phyloP scores from a whole-genome alignment of 1,140 invertebrate species.

The Drosophila serrata region DNA sequence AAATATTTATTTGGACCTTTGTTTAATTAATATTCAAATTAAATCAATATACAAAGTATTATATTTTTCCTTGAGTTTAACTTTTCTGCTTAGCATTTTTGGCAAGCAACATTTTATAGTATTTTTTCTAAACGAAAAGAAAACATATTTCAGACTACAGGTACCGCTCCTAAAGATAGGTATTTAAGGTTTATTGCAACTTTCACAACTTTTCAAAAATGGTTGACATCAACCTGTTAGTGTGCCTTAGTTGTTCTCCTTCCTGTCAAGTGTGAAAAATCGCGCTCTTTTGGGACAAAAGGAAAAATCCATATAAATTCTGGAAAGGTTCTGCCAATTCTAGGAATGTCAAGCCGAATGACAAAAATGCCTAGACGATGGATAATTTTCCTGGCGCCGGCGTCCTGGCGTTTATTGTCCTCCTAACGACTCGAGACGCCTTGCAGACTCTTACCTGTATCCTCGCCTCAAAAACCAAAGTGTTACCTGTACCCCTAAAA shows the following conservation, averaged over 20 bases:
- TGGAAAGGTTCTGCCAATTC: conserved; percentile 47
- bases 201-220: conserved; percentile 18
- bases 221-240: conserved; percentile 41
- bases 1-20: too few relatives aligned
- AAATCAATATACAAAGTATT: too few relatives aligned
- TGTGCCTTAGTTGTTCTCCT: conserved; percentile 35
- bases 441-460: conserved; percentile 50
- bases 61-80: too few relatives aligned
- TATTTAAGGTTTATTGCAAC: too few relatives aligned
- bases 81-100: not conserved
- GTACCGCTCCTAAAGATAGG: too few relatives aligned
- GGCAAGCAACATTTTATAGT: not conserved
- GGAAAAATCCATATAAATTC: conserved; percentile 39
- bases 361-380: conserved; percentile 57
- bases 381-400: conserved; percentile 69
- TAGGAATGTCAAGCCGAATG: conserved; percentile 55
- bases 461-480: conserved; percentile 23
- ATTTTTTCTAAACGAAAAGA: not conserved
- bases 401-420: conserved; percentile 65
- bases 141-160: not conserved
- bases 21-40: too few relatives aligned
- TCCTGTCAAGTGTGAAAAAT: conserved; percentile 74
- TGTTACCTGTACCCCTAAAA: conserved; percentile 53
- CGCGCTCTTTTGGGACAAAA: conserved; percentile 41
- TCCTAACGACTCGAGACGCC: conserved; percentile 39